Evolutionary conservation across 1,140 invertebrate species (phyloP), one percentile per base, ranked within the genome.

Genomic region (Choristoneura fumiferana): DNA sequence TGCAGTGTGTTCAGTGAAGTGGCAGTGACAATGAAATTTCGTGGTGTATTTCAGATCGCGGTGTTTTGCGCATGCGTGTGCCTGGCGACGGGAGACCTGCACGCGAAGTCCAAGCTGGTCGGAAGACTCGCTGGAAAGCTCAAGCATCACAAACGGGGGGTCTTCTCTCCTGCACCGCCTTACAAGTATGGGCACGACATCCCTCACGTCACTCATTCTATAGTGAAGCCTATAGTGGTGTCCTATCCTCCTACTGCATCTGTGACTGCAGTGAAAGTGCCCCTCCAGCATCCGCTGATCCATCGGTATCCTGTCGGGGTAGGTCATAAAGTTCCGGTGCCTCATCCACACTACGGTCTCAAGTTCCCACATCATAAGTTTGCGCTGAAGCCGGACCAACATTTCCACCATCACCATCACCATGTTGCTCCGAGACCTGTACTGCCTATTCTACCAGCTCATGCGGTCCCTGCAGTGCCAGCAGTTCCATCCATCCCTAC

Each of bases 171-270:
- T 2, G 62, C 89, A 3, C 89, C 89, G 4, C 75, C 89, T 4
- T 90, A 77, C 67, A 89, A 89, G 39, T 72, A 88, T 0, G 89
- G 89, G 9, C 76, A 89, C 54, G 89, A 90, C 39, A 81, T 87
- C 54, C 86, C 88, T 0, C 73, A 73, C 9, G 82, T 90, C 8
- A 85, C 83, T 0, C 89, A 90, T 56, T 90, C 89, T 0, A 73
- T 90, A 0, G 58, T 90, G 0, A 90, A 90, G 45, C 89, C 89
- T 0, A 60, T 90, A 3, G 77, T 90, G 3, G 87, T 90, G 0
- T 76, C 78, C 4, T 90, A 90, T 60, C 89, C 89, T 0, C 84
- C 87, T 0, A 83, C 85, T 5, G 85, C 88, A 0, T 65, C 88
- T 0, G 84, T 85, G 0, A 67, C 87, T 0, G 78, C 82, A 4